Evolutionary conservation across 2,888 invertebrate species (phyloP), one percentile per base, ranked within the genome.

Genomic region (Rhingia rostrata): DNA sequence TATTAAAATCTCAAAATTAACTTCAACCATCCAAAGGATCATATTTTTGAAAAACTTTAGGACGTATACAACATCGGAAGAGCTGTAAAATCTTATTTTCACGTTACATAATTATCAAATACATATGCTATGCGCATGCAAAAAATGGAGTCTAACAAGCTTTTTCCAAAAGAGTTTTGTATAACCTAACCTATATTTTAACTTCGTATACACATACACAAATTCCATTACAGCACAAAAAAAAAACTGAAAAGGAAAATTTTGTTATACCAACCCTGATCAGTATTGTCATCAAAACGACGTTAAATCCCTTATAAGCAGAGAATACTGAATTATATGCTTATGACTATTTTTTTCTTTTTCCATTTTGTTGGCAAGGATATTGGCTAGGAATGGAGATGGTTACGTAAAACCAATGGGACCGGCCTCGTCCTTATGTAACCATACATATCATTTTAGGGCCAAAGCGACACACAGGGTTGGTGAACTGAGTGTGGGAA

Each of bases 371-470:
- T 22, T 75, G 70, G 84, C 74, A 84, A 80, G 64, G 74, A 64
- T 69, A 79, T 47, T 58, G 49, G 56, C 45, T 69, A 35, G 33
- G 41, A 74, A 63, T 32, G 22, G 22, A 53, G 49, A 35, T 61
- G 14, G n/a, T 83, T 83, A 83, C 83, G 83, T 83, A 83, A 83
- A 83, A 67, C 30, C 79, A 73, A 22, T 79, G 73, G 79, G 58
- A 45, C 73, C 73, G 79, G 83, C 69, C 73, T 83, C 79, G 73
- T 73, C 82, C 83, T 83, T 83, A 83, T 79, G 58, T 83, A 83
- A 83, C 66, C 22, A 43, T 10, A 49, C 9, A 22, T 9, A 9
- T 6, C 49, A 22, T 22, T 22, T 49, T 14, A 22, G 22, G 22
- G 22, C 22, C 32, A 60, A 58, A 39, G 37, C n/a, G 33, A 12